Conservation (phyloP, 2,888 invertebrate species). For the Ornithoptera priamus region DNA sequence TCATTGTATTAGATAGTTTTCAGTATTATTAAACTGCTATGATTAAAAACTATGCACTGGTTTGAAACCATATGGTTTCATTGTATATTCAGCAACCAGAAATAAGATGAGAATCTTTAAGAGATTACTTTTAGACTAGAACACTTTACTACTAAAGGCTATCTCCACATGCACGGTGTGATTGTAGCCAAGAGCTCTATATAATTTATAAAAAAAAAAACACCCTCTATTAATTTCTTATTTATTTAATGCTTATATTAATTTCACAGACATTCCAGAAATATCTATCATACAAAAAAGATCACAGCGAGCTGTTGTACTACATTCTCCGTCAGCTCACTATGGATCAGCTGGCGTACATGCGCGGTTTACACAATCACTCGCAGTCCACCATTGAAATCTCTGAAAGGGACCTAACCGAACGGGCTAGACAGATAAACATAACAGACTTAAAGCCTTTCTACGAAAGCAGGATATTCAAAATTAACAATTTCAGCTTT, state of each 20-base stretch:
- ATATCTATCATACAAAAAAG: conserved; percentile 95
- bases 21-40: too few species aligned
- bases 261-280: conserved; percentile 91
- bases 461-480: conserved; percentile 94
- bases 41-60: too few species aligned
- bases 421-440: conserved; percentile 94
- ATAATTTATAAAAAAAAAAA: too few species aligned
- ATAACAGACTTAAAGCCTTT: conserved; percentile 94
- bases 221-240: too few species aligned
- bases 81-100: too few species aligned
- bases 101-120: too few species aligned
- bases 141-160: too few species aligned
- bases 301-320: conserved; percentile 96
- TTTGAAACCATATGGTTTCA: too few species aligned
- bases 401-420: conserved; percentile 82
- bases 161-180: too few species aligned
- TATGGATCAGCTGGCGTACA: conserved; percentile 93
- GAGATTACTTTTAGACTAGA: too few species aligned
- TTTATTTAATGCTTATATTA: background rate
- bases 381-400: conserved; percentile 88
- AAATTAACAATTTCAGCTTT: conserved; percentile 91
- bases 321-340: conserved; percentile 96
- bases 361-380: conserved; percentile 84
- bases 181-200: too few species aligned
- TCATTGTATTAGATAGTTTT: too few species aligned